phyloP scores from a whole-genome alignment of 2,888 invertebrate genomes.

The Tipula helvola region DNA sequence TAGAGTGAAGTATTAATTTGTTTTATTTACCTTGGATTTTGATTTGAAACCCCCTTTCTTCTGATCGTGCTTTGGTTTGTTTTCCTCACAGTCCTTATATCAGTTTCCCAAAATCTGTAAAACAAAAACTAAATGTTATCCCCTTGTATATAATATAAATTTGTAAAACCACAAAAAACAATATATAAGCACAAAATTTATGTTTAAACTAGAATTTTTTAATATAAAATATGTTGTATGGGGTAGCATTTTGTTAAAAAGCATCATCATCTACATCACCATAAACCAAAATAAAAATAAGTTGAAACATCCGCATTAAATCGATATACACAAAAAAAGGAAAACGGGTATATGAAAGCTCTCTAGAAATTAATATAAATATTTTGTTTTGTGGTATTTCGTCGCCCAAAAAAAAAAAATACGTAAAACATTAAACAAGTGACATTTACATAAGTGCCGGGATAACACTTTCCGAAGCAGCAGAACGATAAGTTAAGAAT shows the following conservation, averaged over 20 bases:
- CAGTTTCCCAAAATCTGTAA: constrained; percentile 62
- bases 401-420: no score
- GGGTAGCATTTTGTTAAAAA: background rate
- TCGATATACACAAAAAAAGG: background rate
- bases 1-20: background rate
- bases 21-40: background rate
- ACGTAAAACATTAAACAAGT: no score
- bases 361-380: no score
- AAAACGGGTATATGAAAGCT: no score
- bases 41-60: constrained; percentile 12
- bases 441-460: no score
- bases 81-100: constrained; percentile 60
- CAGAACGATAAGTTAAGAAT: no score
- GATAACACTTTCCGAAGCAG: no score
- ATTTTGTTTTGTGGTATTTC: no score
- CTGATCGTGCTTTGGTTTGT: constrained; percentile 46
- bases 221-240: background rate
- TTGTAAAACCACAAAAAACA: background rate
- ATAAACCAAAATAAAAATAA: background rate
- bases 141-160: background rate
- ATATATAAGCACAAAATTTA: background rate
- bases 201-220: background rate
- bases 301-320: background rate
- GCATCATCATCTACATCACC: background rate
- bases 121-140: background rate